Evolutionary conservation across 2,113 vertebrate genomes (phyloP), one percentile per base, ranked within the genome.

Genomic region (Amblyornis subalaris): DNA sequence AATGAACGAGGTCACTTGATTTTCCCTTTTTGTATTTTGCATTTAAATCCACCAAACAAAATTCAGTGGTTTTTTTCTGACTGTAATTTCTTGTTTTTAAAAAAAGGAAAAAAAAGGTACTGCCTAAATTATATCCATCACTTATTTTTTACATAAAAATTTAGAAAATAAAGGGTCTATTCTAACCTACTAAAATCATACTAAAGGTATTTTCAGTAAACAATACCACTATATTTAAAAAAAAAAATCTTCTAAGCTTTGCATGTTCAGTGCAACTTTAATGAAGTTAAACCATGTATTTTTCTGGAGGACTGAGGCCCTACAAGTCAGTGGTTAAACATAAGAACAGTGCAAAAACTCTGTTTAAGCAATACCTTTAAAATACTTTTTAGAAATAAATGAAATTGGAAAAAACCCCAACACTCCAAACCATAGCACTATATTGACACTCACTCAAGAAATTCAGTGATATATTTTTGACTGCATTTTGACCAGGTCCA

Each of bases 401-500:
- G 2, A 40, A 86, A 80, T 8, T 23, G 5, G 3, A 25, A 22
- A 70, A 53, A 38, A 50, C 61, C 0, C 3, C 13, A 14, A n/a
- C 23, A 31, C 22, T 8, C 11, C 4, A 36, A 53, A 24, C 1
- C 22, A 83, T 0, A 60, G 7, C 14, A 51, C 58, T 62, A 44
- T 47, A 91, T 28, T 38, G 66, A 90, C 86, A 99, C 99, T 95
- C 98, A 99, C 99, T 99, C 99, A 44, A 99, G 98, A 96, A 99
- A 99, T 94, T 99, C 99, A 5, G 99, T 99, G 96, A 99, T 99
- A 79, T 99, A 99, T 95, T 99, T 99, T 97, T 99, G 98, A 96
- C 99, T 99, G 96, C 99, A 99, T 94, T 99, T 99, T 96, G 99
- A 99, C 99, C 99, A 99, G 45, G 99, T 99, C 99, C 99, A 99